A percentile compares a stretch with the other conserved stretches of the same genome.
These are phyloP conservation scores for Cyanocitta stelleri DNA, from an alignment of 2,113 vertebrate species.

Conservation along the genomic window DNA sequence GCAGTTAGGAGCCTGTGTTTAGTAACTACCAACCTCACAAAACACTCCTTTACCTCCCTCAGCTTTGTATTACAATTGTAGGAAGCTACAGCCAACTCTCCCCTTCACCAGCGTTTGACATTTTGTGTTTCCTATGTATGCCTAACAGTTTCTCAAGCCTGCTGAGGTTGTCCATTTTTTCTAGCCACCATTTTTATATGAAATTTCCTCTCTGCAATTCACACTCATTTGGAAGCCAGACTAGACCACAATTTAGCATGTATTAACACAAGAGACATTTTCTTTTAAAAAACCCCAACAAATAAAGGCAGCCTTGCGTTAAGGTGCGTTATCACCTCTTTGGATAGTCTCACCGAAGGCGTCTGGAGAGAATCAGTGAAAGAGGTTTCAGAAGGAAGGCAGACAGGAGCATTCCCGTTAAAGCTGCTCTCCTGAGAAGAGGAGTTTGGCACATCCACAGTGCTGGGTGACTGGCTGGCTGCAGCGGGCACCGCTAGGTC, in stretches of 20 bases:
- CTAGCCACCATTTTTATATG: background rate
- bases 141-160: background rate
- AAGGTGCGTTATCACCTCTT: background rate
- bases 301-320: background rate
- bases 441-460: conserved; percentile 81
- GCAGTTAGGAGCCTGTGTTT: background rate
- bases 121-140: background rate
- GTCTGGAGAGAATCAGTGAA: conserved; percentile 89
- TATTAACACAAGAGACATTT: background rate
- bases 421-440: conserved; percentile 85
- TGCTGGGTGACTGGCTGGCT: conserved; percentile 78
- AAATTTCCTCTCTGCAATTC: background rate
- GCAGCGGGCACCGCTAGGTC: conserved; percentile 78
- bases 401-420: conserved; percentile 82
- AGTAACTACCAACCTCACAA: background rate
- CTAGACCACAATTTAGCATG: background rate
- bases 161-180: background rate
- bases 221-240: background rate
- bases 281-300: background rate
- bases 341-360: conserved; percentile 84
- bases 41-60: background rate
- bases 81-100: background rate
- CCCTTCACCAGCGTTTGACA: background rate
- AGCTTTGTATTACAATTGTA: background rate
- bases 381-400: conserved; percentile 91